Evolutionary conservation across 2,888 invertebrate genomes (phyloP).

Genomic region (Itoplectis maculator): DNA sequence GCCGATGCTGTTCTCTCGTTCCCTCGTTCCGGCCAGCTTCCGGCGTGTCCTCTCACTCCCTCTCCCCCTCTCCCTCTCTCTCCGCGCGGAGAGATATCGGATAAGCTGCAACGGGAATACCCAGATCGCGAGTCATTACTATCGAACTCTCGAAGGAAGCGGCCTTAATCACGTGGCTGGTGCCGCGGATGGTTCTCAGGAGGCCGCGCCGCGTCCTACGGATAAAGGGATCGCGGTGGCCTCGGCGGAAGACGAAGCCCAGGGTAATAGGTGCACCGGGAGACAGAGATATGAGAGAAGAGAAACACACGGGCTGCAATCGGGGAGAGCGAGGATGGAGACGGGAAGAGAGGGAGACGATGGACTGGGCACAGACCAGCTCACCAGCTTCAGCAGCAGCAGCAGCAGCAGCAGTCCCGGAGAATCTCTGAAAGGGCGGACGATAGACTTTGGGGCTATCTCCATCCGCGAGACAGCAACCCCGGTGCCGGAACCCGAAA

Average conservation of each 20-base stretch:
- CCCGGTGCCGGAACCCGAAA: conserved; percentile 53
- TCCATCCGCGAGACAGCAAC: conserved; percentile 41
- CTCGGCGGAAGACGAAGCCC: background rate
- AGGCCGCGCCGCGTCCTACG: background rate
- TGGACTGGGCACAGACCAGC: no score
- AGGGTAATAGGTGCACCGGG: conserved; percentile 40
- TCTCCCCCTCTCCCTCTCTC: no score
- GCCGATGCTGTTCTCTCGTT: conserved; percentile 24
- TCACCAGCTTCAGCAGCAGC: background rate
- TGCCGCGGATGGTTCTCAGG: conserved; percentile 43
- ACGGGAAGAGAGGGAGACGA: background rate
- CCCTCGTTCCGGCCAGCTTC: conserved; percentile 24
- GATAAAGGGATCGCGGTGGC: conserved; percentile 17
- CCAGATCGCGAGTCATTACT: conserved; percentile 63
- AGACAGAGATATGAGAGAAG: conserved; percentile 26
- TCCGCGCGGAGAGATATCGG: conserved; percentile 67
- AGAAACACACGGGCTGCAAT: conserved; percentile 10
- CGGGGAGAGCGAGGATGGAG: no score
- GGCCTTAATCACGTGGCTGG: conserved; percentile 66
- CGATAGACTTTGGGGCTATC: conserved; percentile 45
- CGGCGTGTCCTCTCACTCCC: conserved; percentile 34
- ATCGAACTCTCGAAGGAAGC: conserved; percentile 65
- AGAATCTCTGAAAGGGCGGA: conserved; percentile 13
- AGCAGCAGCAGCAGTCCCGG: background rate
- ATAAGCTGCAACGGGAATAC: conserved; percentile 59